Evolutionary conservation across 2,113 vertebrate species (phyloP).

Genomic region (Neotoma lepida): DNA sequence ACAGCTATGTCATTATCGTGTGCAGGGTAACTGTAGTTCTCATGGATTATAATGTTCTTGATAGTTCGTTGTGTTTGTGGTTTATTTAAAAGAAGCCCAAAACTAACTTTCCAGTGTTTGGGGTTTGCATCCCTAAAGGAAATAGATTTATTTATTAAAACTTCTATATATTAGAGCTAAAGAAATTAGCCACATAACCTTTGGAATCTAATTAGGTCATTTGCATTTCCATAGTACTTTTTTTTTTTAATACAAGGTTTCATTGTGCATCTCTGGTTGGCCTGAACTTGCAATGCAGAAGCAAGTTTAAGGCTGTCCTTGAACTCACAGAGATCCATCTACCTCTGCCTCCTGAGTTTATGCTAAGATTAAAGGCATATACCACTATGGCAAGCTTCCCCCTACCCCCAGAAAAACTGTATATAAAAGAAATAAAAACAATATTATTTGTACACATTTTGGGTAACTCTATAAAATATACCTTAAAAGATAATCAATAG

Average conservation of each 20-base stretch:
- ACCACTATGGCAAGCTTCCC: not conserved
- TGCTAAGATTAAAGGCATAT: not conserved
- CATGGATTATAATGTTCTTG: conserved; percentile 89
- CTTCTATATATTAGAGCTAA: conserved; percentile 23
- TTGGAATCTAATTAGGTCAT: not conserved
- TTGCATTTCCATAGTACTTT: not conserved
- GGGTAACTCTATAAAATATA: not conserved
- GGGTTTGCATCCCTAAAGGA: conserved; percentile 84
- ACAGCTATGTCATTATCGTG: conserved; percentile 92
- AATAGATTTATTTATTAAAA: conserved; percentile 60
- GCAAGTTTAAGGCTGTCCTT: not conserved
- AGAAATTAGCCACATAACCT: conserved; percentile 18
- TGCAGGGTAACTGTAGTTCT: conserved; percentile 86
- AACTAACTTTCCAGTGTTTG: conserved; percentile 89
- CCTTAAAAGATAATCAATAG: conserved; percentile 16
- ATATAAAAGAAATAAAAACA: conserved; percentile 16
- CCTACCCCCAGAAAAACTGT: not conserved
- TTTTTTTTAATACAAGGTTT: not conserved
- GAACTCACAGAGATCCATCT: not conserved
- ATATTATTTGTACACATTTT: not conserved
- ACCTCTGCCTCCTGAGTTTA: not conserved
- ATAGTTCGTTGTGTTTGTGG: conserved; percentile 82
- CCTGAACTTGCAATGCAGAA: not conserved
- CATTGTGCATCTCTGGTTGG: not conserved
- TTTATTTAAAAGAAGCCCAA: conserved; percentile 87